Conservation (phyloP, 1,140 invertebrate genomes). For the Drosophila pseudoobscura region DNA sequence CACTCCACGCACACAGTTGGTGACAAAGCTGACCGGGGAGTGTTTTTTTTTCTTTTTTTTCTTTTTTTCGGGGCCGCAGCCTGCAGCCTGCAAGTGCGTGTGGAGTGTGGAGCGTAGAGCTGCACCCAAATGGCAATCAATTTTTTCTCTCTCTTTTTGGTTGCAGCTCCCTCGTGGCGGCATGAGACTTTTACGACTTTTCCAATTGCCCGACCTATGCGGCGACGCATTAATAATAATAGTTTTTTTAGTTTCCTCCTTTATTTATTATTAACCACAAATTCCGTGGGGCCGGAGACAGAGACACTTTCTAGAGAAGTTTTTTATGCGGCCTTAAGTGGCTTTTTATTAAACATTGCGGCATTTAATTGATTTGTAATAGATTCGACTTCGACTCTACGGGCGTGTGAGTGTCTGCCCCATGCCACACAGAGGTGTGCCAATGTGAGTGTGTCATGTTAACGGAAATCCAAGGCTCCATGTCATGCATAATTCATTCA, state of each 20-base stretch:
- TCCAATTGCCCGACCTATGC: slow-evolving; percentile 53
- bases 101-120: slow-evolving; percentile 10
- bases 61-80: slow-evolving; percentile 9
- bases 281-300: slow-evolving; percentile 35
- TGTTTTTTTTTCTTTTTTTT: slow-evolving; percentile 34
- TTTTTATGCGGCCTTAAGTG: slow-evolving; percentile 66
- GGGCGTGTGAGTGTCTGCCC: slow-evolving; percentile 9
- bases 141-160: slow-evolving; percentile 10
- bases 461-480: slow-evolving; percentile 69
- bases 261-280: slow-evolving; percentile 55
- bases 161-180: slow-evolving; percentile 40
- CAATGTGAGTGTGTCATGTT: slow-evolving; percentile 60
- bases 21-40: slow-evolving; percentile 59
- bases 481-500: slow-evolving; percentile 75
- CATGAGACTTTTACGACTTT: slow-evolving; percentile 61
- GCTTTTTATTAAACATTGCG: slow-evolving; percentile 73
- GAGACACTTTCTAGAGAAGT: slow-evolving; percentile 34
- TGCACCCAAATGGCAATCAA: slow-evolving; percentile 54
- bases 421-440: slow-evolving; percentile 4
- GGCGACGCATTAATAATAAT: slow-evolving; percentile 61
- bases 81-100: slow-evolving; percentile 36
- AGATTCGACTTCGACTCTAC: slow-evolving; percentile 44
- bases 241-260: slow-evolving; percentile 31
- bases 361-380: slow-evolving; percentile 82
- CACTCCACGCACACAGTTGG: slow-evolving; percentile 42